Base-by-base conservation (phyloP, 2,888 invertebrate genomes). In the Zootermopsis nevadensis region DNA sequence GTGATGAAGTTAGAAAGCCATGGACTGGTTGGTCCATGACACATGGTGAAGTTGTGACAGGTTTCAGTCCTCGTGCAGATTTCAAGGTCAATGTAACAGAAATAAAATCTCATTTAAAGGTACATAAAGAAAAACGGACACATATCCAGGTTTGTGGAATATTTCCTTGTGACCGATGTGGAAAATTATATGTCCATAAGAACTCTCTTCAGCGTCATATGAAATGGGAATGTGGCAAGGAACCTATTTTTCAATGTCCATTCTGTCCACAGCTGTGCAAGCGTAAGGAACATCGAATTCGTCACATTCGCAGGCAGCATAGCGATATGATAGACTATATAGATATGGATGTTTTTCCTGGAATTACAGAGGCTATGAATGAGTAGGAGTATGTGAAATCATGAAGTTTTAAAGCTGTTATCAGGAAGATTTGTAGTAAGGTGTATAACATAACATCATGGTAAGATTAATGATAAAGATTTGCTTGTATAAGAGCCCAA, bases 251-350 rank as follows among this genome's bases (percentile, higher is more conserved):
- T 85, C 89, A 89, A 80, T 91, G 91, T 83, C 89, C 89, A 0
- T 89, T 89, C 85, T 91, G 91, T 86, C 88, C 89, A 2, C 89
- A 90, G 79, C 87, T 88, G 35, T 90, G 89, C 85, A 89, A 90
- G 31, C 88, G 89, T 77, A 90, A 90, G 85, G 88, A 85, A 4
- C 90, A 91, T 86, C 92, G 91, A 88, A 87, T 91, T 79, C 88
- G 91, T 55, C 92, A 93, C 87, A 91, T 92, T 38, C 88, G 90
- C 74, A 88, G 92, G 8, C 91, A 91, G 85, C 92, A 92, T 85
- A 88, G 89, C 82, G 91, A 92, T 83, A 90, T 90, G 87, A 89
- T 91, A 82, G 90, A 90, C 12, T 87, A 90, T 67, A 86, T 91
- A 85, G 90, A 91, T 55, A 19, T 48, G 48, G 12, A 48, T 4